These are phyloP conservation scores for Autographa gamma DNA, from an alignment of 2,888 invertebrate species.

Conservation along the genomic window DNA sequence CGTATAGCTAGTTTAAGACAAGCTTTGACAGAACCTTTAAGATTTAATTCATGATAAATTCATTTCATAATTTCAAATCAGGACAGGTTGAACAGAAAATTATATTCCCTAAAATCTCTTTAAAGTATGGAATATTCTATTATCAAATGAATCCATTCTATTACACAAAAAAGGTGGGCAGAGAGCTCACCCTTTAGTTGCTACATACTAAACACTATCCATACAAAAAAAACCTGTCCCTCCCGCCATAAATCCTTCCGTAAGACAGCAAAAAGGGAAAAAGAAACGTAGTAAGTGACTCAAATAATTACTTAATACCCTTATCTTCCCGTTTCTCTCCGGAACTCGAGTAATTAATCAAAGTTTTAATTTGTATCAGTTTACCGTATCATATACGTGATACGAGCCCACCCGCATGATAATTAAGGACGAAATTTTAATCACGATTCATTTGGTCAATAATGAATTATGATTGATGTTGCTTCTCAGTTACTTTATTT, in stretches of 20 bases:
- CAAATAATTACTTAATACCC: conserved; percentile 44
- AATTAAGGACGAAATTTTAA: conserved; percentile 67
- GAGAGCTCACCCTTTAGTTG: not conserved
- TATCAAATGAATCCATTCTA: too few relatives aligned
- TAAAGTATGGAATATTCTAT: too few relatives aligned
- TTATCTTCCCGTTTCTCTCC: conserved; percentile 29
- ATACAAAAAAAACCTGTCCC: not conserved
- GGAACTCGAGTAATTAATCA: conserved; percentile 46
- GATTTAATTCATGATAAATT: too few relatives aligned
- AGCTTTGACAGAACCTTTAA: too few relatives aligned
- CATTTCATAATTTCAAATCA: too few relatives aligned
- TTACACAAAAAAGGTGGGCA: too few relatives aligned
- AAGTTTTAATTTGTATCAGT: conserved; percentile 56
- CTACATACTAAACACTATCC: not conserved
- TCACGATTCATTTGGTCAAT: conserved; percentile 46
- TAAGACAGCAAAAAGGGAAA: conserved; percentile 14
- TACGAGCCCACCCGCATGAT: conserved; percentile 69
- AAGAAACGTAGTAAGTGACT: conserved; percentile 23
- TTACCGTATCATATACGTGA: conserved; percentile 46
- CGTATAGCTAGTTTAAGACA: too few relatives aligned
- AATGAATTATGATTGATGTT: conserved; percentile 52
- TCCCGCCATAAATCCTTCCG: conserved; percentile 1
- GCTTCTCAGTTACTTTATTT: not conserved
- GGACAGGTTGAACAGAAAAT: too few relatives aligned
- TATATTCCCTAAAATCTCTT: too few relatives aligned